Evolutionary conservation across 92 coral and sea anemone genomes (phyloP), one percentile per base, ranked within the genome.

Genomic region (Phenganax marumi): DNA sequence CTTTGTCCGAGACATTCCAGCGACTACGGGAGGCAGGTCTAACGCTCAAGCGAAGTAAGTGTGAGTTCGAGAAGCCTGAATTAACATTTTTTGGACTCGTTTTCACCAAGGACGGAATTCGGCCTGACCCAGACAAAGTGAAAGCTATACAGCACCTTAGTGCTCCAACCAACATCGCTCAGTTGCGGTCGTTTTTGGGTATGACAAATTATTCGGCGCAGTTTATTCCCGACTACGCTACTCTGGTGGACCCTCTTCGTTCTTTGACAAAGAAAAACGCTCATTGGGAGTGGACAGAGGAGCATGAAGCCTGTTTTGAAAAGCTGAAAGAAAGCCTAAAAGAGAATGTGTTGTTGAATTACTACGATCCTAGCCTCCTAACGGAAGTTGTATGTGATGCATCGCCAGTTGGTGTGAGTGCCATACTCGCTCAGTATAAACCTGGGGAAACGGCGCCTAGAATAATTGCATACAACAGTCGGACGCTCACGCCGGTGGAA

Each of bases 41-140:
- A 25, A 70, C 19, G 50, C 76, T 70, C 0, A 70, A 70, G n/a
- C 46, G 50, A n/a, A n/a, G 48, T n/a, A 70, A 70, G 24, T 70
- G 76, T 25, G 17, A 43, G n/a, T 70, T 70, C 49, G 17, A n/a
- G 14, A 54, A 18, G 17, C 4, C 46, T 3, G 17, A 70, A 54
- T 54, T 70, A 54, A 70, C 76, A 14, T 70, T 70, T 70, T 26
- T 70, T 70, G 76, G 76, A 18, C 76, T 43, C 50, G 8, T 26
- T n/a, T 70, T 70, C 24, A 54, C 52, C 46, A 70, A 19, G 50
- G 48, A 25, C 3, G 76, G 76, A 19, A 22, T 70, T 14, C 14
- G 19, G 7, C 23, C 50, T 43, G 76, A 70, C 24, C 50, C 76
- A 14, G 3, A 26, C 19, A 70, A 70, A 19, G 43, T 0, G 43